Base-by-base conservation (phyloP, 2,888 invertebrate genomes). In the Sympetrum striolatum region DNA sequence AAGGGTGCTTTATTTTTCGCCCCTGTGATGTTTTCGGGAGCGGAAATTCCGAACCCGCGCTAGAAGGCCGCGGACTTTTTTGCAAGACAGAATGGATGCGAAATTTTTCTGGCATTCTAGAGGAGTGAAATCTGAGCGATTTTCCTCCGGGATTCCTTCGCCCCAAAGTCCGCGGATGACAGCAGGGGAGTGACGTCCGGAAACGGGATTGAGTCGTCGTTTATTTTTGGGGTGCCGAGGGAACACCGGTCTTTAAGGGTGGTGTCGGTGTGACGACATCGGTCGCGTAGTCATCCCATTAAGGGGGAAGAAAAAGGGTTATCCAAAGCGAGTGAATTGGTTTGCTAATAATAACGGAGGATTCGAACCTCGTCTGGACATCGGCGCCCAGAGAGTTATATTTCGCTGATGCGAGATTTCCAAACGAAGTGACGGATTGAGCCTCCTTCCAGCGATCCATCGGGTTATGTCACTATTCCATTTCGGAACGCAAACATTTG, bases 121-220 rank as follows among this genome's bases (percentile, higher is more conserved):
- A 3, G 39, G 37, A 22, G 86, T 37, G 86, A 39, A 58, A 86
- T 18, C 37, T 58, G 60, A 22, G 37, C 81, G 44, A 25, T 44
- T 44, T 81, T 22, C 37, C 81, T 25, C 25, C 14, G n/a, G 22
- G 25, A 25, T 44, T 25, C 44, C 44, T 44, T n/a, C 35, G 15
- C 80, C 31, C 31, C 6, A 31, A 37, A 37, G 35, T 35, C 81
- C n/a, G 44, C n/a, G 39, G 31, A 73, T 14, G 73, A 73, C 73
- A 48, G 81, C 37, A 81, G 39, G 44, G 39, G 58, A 58, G 37
- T 86, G 35, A 37, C 86, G 58, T 60, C 60, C 60, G 86, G 82
- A 82, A 53, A 58, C 53, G 48, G 53, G 53, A 86, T 86, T 86
- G 86, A 86, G 86, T 86, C 86, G 60, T 37, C 60, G 22, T 86